Percentiles rank a stretch among this genome's conserved stretches.
Evolutionary conservation across 2,797 vertebrate genomes (phyloP).

Genomic region (Sebastes diploproa): DNA sequence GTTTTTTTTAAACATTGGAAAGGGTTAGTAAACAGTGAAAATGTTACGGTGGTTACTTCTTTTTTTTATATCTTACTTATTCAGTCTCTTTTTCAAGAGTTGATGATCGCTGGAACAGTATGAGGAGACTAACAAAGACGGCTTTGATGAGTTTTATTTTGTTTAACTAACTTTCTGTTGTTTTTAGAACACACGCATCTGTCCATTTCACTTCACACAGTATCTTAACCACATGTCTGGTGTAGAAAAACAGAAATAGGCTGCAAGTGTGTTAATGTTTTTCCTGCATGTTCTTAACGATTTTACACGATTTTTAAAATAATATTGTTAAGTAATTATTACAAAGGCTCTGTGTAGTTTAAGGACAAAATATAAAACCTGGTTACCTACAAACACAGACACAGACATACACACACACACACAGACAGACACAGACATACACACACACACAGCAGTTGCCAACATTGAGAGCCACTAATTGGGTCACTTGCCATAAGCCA

Average conservation of each 20-base stretch:
- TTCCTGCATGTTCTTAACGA: no score
- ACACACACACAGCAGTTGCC: not conserved
- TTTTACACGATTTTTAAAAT: not conserved
- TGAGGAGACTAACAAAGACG: no score
- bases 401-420: no score
- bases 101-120: not conserved
- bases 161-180: not conserved
- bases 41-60: not conserved
- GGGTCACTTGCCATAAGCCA: conserved; percentile 45
- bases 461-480: conserved; percentile 40
- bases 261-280: not conserved
- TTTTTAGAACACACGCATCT: not conserved
- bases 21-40: not conserved
- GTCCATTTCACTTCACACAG: not conserved
- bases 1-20: not conserved
- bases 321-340: not conserved
- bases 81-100: not conserved
- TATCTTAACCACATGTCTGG: not conserved
- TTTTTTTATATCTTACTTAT: not conserved
- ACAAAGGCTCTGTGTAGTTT: not conserved
- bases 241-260: not conserved
- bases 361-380: not conserved
- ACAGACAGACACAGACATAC: not conserved
- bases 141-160: no score
- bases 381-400: not conserved